Evolutionary conservation across 2,797 vertebrate species (phyloP), one percentile per base, ranked within the genome.

Genomic region (Petrocephalus sullivani): DNA sequence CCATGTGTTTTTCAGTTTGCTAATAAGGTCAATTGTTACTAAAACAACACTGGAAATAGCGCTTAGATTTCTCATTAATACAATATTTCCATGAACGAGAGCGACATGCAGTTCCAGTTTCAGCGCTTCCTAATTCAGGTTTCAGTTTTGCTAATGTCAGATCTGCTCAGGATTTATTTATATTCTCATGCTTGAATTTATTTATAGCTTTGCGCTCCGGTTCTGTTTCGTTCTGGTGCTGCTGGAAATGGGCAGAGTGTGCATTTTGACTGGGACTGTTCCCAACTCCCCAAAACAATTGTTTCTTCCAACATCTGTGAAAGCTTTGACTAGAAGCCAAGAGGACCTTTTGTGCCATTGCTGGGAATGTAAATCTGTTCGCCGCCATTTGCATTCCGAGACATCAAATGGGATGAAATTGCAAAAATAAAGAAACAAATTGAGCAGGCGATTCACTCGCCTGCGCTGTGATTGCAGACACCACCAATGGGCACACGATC

Each of bases 291-390:
- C 46, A 51, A 82, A 82, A 53, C 82, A 23, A 28, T 54, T 49
- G 46, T 84, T 86, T 86, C 54, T 54, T 86, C 33, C 84, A 86
- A 86, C 56, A 57, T 86, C 56, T 57, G 53, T 86, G 82, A 85
- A 85, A 85, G 49, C 23, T 33, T 53, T 54, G 82, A 56, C 82
- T 28, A 8, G 49, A 86, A 57, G 84, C 28, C 46, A 84, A 54
- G 46, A 16, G n/a, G 7, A 19, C n/a, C 49, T 54, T 53, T 53
- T 53, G 10, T 84, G n/a, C 46, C 78, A 23, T 54, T 0, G 46
- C 51, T 84, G 49, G 82, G 78, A 82, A 82, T 82, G 41, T 49
- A 84, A 53, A 53, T 21, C 81, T 54, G 21, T 54, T 6, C 46
- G 23, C 49, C 9, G 51, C 53, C 21, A 84, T 84, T 84, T 84